Evolutionary conservation across 2,797 vertebrate genomes (phyloP).

Genomic region (Phrynocephalus guinanensis): DNA sequence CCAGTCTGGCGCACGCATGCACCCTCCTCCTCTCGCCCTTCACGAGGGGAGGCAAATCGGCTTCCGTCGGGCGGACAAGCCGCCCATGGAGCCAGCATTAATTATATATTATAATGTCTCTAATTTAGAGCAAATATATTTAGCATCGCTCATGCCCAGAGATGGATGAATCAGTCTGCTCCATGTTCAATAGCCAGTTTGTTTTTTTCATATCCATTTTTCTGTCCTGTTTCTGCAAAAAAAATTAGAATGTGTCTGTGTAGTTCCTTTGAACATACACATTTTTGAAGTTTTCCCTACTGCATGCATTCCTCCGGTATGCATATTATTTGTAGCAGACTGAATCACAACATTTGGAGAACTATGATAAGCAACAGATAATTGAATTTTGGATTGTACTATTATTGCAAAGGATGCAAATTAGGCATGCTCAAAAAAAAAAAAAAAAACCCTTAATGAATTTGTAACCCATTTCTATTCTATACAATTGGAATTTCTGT

Average conservation of each 20-base stretch:
- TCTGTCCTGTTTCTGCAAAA: not conserved
- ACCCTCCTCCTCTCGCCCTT: too few species aligned
- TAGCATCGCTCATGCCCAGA: not conserved
- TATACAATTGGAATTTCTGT: not conserved
- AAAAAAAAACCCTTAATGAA: not conserved
- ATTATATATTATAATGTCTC: not conserved
- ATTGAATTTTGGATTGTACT: not conserved
- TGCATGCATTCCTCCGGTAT: not conserved
- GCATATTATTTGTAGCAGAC: not conserved
- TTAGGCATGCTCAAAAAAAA: not conserved
- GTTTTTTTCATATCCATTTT: not conserved
- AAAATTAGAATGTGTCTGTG: too few species aligned
- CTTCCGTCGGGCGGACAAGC: too few species aligned
- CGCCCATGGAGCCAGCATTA: too few species aligned
- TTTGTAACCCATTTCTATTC: not conserved
- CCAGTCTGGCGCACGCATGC: too few species aligned
- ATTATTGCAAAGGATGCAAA: not conserved
- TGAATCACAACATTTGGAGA: not conserved
- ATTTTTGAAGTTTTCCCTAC: not conserved
- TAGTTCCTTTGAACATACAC: not conserved
- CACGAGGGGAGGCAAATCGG: too few species aligned
- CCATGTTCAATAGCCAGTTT: not conserved
- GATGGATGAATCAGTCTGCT: not conserved
- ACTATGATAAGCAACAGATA: not conserved
- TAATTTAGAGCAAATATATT: not conserved